Percentiles rank a stretch among this genome's conserved stretches.
Conservation (phyloP, 2,113 vertebrate species). For the Menura novaehollandiae region DNA sequence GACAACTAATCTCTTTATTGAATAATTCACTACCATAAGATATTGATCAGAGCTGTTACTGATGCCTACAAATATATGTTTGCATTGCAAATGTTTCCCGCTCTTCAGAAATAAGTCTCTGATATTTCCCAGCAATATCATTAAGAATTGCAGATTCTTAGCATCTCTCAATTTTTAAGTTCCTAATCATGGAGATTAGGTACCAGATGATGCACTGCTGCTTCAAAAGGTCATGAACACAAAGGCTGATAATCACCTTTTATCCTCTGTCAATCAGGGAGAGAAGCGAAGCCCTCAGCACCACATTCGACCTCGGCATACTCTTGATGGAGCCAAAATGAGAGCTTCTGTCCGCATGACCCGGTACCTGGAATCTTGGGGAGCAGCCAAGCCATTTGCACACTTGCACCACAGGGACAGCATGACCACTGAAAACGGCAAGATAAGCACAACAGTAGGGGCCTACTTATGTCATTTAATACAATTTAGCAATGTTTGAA, state of each 20-base stretch:
- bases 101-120: conserved; percentile 36
- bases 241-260: not conserved
- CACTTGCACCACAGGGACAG: conserved; percentile 96
- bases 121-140: not conserved
- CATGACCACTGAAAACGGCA: conserved; percentile 97
- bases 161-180: not conserved
- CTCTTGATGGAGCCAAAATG: conserved; percentile 90
- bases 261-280: conserved; percentile 69
- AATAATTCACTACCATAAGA: not conserved
- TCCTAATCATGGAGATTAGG: not conserved
- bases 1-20: not conserved
- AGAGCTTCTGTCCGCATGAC: conserved; percentile 97
- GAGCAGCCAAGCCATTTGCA: conserved; percentile 96
- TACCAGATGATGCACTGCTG: not conserved
- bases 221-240: not conserved
- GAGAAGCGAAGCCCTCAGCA: conserved; percentile 90
- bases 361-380: conserved; percentile 96
- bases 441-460: conserved; percentile 93
- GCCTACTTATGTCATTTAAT: not conserved
- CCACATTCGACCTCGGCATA: conserved; percentile 84
- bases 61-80: not conserved
- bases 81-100: not conserved
- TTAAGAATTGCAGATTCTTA: not conserved
- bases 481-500: not conserved
- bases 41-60: not conserved